These are phyloP conservation scores for Odontothrips loti DNA, from an alignment of 2,888 invertebrate genomes.

Conservation along the genomic window DNA sequence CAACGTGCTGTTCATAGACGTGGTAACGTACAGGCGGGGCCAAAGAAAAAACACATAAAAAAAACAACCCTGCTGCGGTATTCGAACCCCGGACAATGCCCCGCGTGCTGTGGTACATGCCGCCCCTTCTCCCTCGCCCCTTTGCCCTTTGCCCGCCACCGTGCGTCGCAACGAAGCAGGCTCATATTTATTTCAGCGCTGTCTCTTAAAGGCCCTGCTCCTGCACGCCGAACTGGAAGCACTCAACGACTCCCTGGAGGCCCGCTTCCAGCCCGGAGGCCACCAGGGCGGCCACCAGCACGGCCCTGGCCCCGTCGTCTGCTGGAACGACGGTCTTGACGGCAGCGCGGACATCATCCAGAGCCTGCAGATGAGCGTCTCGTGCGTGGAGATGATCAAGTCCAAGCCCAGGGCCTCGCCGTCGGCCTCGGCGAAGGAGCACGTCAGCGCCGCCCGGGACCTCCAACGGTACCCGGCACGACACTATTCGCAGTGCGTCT, in stretches of 20 bases:
- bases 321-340: background rate
- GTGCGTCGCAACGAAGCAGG: background rate
- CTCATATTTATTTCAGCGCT: background rate
- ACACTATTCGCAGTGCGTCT: background rate
- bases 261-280: background rate
- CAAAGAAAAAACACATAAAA: background rate
- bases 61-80: background rate
- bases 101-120: background rate
- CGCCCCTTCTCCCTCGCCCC: background rate
- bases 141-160: background rate
- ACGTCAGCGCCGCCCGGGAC: background rate
- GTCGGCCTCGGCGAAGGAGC: background rate
- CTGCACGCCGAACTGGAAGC: background rate
- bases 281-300: background rate
- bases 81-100: background rate
- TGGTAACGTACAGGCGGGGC: background rate
- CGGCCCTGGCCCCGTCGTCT: background rate
- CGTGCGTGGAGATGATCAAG: background rate
- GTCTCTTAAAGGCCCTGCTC: background rate
- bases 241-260: background rate
- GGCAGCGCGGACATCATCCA: background rate
- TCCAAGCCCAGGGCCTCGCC: background rate
- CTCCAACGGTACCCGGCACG: background rate
- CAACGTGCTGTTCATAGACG: background rate
- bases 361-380: background rate